A percentile compares a stretch with the other conserved stretches of the same genome.
These are phyloP conservation scores for Oreochromis tanganicae DNA, from an alignment of 2,113 vertebrate genomes.

Conservation along the genomic window DNA sequence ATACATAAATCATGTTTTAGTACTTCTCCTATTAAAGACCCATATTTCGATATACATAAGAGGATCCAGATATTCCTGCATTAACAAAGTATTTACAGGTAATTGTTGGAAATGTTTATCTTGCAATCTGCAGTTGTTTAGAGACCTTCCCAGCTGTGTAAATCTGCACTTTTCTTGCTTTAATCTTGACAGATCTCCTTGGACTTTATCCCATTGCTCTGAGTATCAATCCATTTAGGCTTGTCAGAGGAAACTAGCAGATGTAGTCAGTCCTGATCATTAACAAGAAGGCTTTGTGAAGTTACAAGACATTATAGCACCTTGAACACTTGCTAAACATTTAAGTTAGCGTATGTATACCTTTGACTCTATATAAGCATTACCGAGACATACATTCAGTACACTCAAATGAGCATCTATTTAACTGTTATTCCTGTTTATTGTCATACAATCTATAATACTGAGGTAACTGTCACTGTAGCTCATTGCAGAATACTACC, in stretches of 20 bases:
- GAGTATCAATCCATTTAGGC: background rate
- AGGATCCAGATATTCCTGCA: background rate
- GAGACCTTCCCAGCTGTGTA: background rate
- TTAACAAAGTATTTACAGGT: background rate
- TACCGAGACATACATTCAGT: background rate
- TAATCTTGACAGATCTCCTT: background rate
- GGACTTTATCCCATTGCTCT: accelerated
- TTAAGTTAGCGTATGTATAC: accelerated
- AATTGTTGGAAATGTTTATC: background rate
- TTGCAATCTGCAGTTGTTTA: background rate
- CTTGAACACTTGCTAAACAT: background rate
- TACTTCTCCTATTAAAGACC: background rate
- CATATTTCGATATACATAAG: background rate
- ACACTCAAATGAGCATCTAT: background rate
- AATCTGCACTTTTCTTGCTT: background rate
- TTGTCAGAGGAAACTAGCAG: background rate
- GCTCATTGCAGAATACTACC: background rate
- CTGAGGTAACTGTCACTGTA: background rate
- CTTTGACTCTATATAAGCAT: background rate
- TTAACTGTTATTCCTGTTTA: background rate
- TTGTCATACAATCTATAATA: too few relatives aligned
- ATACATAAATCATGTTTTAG: accelerated
- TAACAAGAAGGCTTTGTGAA: background rate
- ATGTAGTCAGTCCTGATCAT: background rate
- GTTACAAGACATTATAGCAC: background rate